Conservation (phyloP, 2,113 vertebrate genomes). For the Falco punctatus region DNA sequence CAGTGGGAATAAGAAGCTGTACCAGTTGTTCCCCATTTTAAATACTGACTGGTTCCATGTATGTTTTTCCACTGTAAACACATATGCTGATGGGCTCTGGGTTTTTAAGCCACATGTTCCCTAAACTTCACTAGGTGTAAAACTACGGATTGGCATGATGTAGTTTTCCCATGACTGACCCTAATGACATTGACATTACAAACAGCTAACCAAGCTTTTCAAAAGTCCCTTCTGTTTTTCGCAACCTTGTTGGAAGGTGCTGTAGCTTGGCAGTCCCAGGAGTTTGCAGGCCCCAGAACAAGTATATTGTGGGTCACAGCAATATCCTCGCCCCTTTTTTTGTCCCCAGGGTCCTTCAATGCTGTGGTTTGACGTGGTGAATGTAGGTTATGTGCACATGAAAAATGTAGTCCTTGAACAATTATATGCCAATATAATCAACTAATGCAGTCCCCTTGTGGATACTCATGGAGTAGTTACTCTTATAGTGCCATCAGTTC, state of each 20-base stretch:
- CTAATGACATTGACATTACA: neutral
- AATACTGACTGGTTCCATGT: neutral
- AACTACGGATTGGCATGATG: rapidly evolving
- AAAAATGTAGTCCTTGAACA: neutral
- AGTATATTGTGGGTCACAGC: rapidly evolving
- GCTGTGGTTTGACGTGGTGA: rapidly evolving
- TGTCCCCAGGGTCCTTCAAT: neutral
- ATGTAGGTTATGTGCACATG: neutral
- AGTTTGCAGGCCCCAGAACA: neutral
- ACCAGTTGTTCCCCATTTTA: neutral
- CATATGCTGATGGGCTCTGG: neutral
- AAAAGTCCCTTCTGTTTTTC: neutral
- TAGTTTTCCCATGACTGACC: neutral
- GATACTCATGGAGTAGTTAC: neutral
- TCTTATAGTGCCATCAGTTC: neutral
- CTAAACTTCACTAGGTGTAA: neutral
- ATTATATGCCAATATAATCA: neutral
- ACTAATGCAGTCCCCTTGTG: neutral
- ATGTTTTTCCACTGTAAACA: neutral
- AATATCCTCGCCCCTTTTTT: neutral
- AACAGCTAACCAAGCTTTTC: neutral
- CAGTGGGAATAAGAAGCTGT: neutral
- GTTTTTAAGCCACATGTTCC: neutral
- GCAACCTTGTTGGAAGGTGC: neutral
- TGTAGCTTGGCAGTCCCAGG: neutral